Percentiles rank a stretch among this genome's conserved stretches.
Evolutionary conservation across 2,113 vertebrate genomes (phyloP).

Genomic region (Xiphophorus maculatus): DNA sequence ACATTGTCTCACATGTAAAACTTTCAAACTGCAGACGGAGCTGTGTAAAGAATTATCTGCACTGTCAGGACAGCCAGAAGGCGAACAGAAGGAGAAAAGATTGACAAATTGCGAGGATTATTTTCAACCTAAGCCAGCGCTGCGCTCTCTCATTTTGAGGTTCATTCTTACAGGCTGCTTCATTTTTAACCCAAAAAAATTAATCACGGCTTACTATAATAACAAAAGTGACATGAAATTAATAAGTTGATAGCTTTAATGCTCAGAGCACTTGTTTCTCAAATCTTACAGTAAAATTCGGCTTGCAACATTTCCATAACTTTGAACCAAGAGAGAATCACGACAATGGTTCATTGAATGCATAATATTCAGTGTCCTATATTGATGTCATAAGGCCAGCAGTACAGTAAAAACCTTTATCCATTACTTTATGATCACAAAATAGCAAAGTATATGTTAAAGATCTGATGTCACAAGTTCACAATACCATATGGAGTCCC

Average conservation of each 20-base stretch:
- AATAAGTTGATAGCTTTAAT: slow-evolving; percentile 23
- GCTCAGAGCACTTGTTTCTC: not conserved
- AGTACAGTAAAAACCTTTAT: too few species aligned
- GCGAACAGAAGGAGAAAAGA: slow-evolving; percentile 4
- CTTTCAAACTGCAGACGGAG: not conserved
- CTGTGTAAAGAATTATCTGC: slow-evolving; percentile 3
- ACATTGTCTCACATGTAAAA: slow-evolving; percentile 12
- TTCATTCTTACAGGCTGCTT: slow-evolving; percentile 10
- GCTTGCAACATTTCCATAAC: too few species aligned
- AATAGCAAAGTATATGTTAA: too few species aligned
- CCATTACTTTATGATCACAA: too few species aligned
- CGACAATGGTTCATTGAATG: too few species aligned
- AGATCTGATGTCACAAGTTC: too few species aligned
- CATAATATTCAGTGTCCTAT: not conserved
- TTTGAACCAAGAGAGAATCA: too few species aligned
- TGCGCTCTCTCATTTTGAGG: slow-evolving; percentile 37
- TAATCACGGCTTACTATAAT: slow-evolving; percentile 45
- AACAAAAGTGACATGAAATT: slow-evolving; percentile 43
- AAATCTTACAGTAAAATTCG: too few species aligned
- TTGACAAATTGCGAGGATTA: slow-evolving; percentile 5
- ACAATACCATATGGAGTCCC: too few species aligned
- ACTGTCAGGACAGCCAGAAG: slow-evolving; percentile 16
- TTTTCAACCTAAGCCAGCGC: not conserved
- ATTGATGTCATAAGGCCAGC: not conserved
- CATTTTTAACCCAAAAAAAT: slow-evolving; percentile 28